These are phyloP conservation scores for Callinectes sapidus DNA, from an alignment of 2,888 invertebrate genomes.

Conservation along the genomic window DNA sequence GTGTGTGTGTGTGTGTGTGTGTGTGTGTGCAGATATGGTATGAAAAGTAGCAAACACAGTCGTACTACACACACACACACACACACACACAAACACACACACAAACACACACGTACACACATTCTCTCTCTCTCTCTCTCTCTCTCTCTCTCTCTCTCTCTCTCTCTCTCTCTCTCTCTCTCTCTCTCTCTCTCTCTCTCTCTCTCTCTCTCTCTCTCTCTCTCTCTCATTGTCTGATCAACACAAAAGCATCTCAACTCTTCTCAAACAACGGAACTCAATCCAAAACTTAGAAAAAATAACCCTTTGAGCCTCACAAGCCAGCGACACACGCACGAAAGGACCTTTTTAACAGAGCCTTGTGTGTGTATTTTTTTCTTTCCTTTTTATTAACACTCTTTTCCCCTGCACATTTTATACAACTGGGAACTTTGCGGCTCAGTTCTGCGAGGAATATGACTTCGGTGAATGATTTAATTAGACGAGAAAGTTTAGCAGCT, in stretches of 20 bases:
- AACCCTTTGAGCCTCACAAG: neutral
- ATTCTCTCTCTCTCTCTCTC: no score
- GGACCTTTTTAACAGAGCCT: neutral
- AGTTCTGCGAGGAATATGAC: constrained; percentile 39
- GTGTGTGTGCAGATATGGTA: neutral
- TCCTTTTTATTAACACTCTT: neutral
- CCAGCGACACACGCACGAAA: neutral
- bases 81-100: no score
- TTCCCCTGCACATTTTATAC: neutral
- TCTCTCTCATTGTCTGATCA: constrained; percentile 15
- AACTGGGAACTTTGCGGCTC: neutral
- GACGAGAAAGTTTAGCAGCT: constrained; percentile 36
- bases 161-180: neutral
- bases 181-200: neutral
- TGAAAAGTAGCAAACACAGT: neutral
- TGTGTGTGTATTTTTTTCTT: neutral
- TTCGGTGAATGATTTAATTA: constrained; percentile 46
- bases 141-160: no score
- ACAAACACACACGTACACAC: no score
- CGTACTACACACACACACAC: neutral
- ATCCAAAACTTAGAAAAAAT: neutral
- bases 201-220: constrained; percentile 21
- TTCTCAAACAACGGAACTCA: constrained; percentile 3
- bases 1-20: constrained; percentile 25
- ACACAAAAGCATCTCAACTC: constrained; percentile 18